Base-by-base conservation (phyloP, 1,140 invertebrate species). In the Psilanteris sp. region DNA sequence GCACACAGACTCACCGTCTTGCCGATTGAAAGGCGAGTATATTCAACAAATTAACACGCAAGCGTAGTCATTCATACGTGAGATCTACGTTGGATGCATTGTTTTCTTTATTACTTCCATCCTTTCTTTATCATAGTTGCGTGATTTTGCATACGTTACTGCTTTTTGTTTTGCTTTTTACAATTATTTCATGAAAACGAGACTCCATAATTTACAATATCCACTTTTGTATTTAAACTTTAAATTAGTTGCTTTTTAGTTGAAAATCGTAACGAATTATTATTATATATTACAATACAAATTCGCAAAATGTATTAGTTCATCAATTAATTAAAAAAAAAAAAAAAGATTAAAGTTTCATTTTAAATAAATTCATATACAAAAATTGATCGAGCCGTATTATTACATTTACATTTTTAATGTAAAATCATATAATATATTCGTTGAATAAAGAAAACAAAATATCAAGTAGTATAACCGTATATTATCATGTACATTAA, bases 1-100 rank as follows among this genome's bases (percentile, higher is more conserved):
- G 82, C 86, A 87, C 82, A 87, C 85, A 88, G 86, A 82, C 79
- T 86, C 74, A 74, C 44, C 82, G 86, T 88, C 52, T 79, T 84
- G 62, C 83, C 86, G 82, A 62, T 88, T 71, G 80, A 82, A 77
- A 87, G 86, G 86, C 86, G 86, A 88, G 87, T 88, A 88, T 86
- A 81, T 43, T 70, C 59, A 79, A 74, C 71, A 66, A 66, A 72
- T 55, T 75, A 74, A 79, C 74, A 79, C 74, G 59, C 55, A 74
- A 75, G 64, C 64, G 32, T 73, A 78, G 52, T 68, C 57, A 39
- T 50, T 59, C 39, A 59, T 70, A 64, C 61, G 62, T 59, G 61
- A 67, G 66, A 50, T 62, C 61, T 36, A 64, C 74, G 50, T 72
- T 64, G 41, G 54, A 71, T 37, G 50, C 72, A 67, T 68, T 57